Base-by-base conservation (phyloP, 2,113 vertebrate species). In the Leucoraja erinaceus region DNA sequence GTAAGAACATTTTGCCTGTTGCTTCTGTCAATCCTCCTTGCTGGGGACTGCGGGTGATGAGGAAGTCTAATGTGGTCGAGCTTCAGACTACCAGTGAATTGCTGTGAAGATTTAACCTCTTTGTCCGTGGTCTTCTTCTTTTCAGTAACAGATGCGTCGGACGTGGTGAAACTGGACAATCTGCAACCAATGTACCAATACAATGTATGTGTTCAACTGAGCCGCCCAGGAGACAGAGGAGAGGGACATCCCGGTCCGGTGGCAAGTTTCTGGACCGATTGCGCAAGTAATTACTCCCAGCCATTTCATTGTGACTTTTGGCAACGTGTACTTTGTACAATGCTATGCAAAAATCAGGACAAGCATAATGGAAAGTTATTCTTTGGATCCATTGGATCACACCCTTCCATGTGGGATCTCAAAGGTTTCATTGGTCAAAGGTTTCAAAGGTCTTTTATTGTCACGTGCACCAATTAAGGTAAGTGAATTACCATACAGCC, bases 121-220 rank as follows among this genome's bases (percentile, higher is more conserved):
- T 25, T 4, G 38, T 91, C 31, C 22, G 3, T 72, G 1, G 72
- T 93, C 76, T 86, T 95, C 94, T 90, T 93, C 28, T 93, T 95
- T 31, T 93, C 95, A 97, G 97, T 96, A 94, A 96, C 94, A 95
- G 96, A 94, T 31, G 94, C 95, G 94, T 70, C 90, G 28, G 66
- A 38, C 22, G 96, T 94, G 14, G 96, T 96, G 93, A 97, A 95
- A 78, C 94, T 98, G 93, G 96, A 96, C 66, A 95, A 96, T 90
- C 94, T 98, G 94, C 96, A 96, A 93, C 97, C 97, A 14, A 97
- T 96, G 93, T 98, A 96, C 0, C 95, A 97, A 0, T 98, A 98
- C 28, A 96, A 95, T n/a, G 94, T 96, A 61, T 97, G 95, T 92
- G 96, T 98, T 93, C 97, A 96, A 95, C 95, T 98, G 93, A 96